phyloP scores from a whole-genome alignment of 92 coral and sea anemone genomes.

The Galaxea fascicularis region DNA sequence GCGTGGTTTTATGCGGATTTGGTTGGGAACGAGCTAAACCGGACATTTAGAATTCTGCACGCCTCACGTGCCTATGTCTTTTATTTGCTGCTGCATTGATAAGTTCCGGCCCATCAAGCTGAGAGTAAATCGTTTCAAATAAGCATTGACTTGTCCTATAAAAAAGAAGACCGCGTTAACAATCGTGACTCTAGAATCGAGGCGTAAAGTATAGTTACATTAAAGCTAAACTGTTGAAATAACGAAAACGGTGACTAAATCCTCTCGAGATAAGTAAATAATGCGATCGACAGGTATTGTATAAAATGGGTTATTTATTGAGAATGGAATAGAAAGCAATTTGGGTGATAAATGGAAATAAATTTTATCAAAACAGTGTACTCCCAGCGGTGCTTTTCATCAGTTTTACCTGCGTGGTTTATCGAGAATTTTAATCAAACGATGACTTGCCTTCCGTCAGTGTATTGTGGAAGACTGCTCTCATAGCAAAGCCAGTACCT shows the following conservation, averaged over 20 bases:
- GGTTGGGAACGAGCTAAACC: too few relatives aligned
- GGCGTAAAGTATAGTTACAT: neutral
- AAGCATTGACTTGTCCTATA: too few relatives aligned
- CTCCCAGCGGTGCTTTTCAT: neutral
- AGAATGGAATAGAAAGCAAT: neutral
- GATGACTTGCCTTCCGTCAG: neutral
- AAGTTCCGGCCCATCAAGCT: too few relatives aligned
- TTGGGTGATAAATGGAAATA: neutral
- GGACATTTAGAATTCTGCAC: too few relatives aligned
- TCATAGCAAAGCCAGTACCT: neutral
- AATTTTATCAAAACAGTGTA: neutral
- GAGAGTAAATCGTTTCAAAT: too few relatives aligned
- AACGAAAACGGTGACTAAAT: neutral
- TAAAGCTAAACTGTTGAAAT: neutral
- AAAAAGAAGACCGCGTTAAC: too few relatives aligned
- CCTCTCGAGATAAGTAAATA: constrained; percentile 3
- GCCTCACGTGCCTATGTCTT: too few relatives aligned
- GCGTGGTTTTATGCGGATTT: too few relatives aligned
- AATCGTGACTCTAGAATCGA: neutral
- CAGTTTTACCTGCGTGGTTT: too few relatives aligned
- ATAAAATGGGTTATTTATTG: neutral
- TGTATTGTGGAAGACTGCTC: neutral
- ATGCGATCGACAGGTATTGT: neutral
- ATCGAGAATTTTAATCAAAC: too few relatives aligned
- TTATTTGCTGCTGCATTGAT: too few relatives aligned